These are phyloP conservation scores for Lordiphosa andalusiaca DNA, from an alignment of 2,888 invertebrate genomes.

Conservation along the genomic window DNA sequence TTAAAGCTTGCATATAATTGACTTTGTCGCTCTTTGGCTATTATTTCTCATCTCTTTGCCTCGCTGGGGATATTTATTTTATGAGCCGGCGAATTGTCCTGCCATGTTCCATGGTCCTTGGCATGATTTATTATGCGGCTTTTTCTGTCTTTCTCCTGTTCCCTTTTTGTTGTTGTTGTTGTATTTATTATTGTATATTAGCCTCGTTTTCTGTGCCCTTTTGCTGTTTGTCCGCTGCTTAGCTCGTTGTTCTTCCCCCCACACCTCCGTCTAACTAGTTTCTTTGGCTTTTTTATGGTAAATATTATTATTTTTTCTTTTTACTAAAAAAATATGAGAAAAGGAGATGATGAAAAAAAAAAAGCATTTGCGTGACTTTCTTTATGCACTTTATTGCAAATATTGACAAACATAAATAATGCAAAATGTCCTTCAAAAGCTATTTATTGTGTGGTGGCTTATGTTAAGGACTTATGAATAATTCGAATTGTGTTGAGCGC, in stretches of 20 bases:
- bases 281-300: constrained; percentile 41
- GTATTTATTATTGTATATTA: constrained; percentile 48
- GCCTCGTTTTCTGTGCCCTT: constrained; percentile 46
- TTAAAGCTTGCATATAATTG: constrained; percentile 67
- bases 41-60: constrained; percentile 49
- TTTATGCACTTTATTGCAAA: constrained; percentile 42
- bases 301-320: constrained; percentile 48
- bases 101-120: constrained; percentile 41
- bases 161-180: background rate
- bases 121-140: constrained; percentile 71
- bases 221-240: constrained; percentile 54
- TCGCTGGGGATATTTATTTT: constrained; percentile 39
- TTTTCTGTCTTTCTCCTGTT: constrained; percentile 35
- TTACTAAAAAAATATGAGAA: background rate
- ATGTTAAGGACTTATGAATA: constrained; percentile 38
- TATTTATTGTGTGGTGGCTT: constrained; percentile 1
- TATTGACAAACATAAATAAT: constrained; percentile 67
- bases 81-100: constrained; percentile 61
- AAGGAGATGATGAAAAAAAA: too few species aligned
- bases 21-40: constrained; percentile 65
- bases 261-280: constrained; percentile 28
- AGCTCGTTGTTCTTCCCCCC: constrained; percentile 58
- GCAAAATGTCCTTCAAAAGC: constrained; percentile 34
- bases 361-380: constrained; percentile 1
- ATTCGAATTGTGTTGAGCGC: constrained; percentile 40